A percentile compares a stretch with the other conserved stretches of the same genome.
These are phyloP conservation scores for Pteromalus puparum DNA, from an alignment of 1,140 invertebrate species.

Conservation along the genomic window DNA sequence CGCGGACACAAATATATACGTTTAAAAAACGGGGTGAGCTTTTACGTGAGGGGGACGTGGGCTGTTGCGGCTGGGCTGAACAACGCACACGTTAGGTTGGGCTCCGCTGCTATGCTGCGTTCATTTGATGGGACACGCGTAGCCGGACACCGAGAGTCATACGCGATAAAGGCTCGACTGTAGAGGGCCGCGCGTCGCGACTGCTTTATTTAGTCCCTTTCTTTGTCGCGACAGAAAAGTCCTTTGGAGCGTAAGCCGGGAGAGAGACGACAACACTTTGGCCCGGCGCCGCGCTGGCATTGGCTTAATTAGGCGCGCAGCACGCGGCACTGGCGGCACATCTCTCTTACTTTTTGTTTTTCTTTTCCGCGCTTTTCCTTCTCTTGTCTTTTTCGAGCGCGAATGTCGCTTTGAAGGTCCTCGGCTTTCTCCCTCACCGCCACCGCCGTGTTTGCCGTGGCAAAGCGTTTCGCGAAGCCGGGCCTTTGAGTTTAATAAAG, in stretches of 20 bases:
- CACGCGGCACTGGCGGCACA: neutral
- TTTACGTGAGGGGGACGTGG: too few species aligned
- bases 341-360: neutral
- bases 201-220: neutral
- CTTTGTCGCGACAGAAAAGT: neutral
- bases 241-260: neutral
- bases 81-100: too few species aligned
- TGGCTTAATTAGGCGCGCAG: slow-evolving; percentile 12
- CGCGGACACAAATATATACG: too few species aligned
- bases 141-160: neutral
- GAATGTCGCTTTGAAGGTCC: neutral
- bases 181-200: neutral
- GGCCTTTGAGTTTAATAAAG: neutral
- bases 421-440: neutral
- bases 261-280: neutral
- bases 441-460: neutral
- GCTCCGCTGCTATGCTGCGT: too few species aligned
- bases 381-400: neutral
- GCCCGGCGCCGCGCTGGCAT: neutral
- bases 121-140: neutral
- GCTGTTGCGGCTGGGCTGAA: too few species aligned
- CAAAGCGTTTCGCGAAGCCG: neutral
- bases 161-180: neutral
- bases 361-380: neutral
- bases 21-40: too few species aligned